Conservation (phyloP, 2,113 vertebrate species). For the Acanthisitta chloris region DNA sequence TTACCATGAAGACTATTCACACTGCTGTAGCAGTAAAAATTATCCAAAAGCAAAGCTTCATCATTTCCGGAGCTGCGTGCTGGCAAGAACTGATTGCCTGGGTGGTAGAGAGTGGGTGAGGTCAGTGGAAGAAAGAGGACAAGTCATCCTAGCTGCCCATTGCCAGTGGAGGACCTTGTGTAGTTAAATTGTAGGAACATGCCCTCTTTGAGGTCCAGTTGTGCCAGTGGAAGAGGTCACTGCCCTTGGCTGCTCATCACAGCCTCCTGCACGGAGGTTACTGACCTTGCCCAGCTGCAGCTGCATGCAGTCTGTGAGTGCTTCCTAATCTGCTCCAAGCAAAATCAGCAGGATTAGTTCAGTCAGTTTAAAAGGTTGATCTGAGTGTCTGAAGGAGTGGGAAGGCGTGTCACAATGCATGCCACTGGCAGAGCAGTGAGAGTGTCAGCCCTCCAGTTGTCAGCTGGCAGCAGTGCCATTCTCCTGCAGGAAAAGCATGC, state of each 20-base stretch:
- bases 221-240: background rate
- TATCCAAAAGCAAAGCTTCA: background rate
- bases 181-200: background rate
- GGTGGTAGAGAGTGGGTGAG: background rate
- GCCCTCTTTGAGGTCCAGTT: background rate
- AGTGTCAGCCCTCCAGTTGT: background rate
- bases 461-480: rapidly evolving
- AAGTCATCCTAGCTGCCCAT: rapidly evolving
- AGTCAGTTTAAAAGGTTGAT: background rate
- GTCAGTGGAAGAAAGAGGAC: background rate
- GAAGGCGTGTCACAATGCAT: rapidly evolving
- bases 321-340: background rate
- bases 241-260: rapidly evolving
- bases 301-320: rapidly evolving
- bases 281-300: background rate
- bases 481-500: rapidly evolving
- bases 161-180: rapidly evolving
- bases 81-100: background rate
- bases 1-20: background rate
- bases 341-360: background rate
- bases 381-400: background rate
- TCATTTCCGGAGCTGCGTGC: background rate
- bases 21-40: background rate
- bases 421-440: rapidly evolving
- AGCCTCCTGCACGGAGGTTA: background rate